Evolutionary conservation across 37 sponge, comb jelly and placozoan species (phyloP).

Genomic region (Trichoplax adhaerens): DNA sequence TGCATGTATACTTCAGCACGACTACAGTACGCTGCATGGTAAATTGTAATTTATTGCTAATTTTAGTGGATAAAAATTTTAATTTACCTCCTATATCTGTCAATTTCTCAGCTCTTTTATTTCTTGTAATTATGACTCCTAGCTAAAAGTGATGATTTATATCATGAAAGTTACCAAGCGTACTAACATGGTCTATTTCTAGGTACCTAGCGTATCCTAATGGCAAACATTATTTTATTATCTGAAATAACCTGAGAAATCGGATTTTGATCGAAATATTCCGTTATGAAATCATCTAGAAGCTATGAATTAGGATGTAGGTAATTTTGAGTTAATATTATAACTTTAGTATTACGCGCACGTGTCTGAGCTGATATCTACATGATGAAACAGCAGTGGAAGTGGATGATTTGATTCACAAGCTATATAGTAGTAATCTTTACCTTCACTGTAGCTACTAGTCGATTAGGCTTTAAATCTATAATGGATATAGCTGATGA

Average conservation of each 20-base stretch:
- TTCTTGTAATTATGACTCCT: slow-evolving; percentile 55
- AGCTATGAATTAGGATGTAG: slow-evolving; percentile 21
- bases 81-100: slow-evolving; percentile 50
- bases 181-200: background rate
- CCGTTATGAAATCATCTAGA: slow-evolving; percentile 50
- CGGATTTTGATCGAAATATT: slow-evolving; percentile 87
- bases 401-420: too few relatives aligned
- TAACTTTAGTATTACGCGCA: background rate
- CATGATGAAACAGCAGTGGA: too few relatives aligned
- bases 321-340: background rate
- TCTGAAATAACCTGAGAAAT: slow-evolving; percentile 59
- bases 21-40: too few relatives aligned
- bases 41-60: background rate
- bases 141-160: slow-evolving; percentile 13
- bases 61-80: slow-evolving; percentile 6
- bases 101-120: slow-evolving; percentile 60
- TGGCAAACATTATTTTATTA: background rate
- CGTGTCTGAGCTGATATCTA: too few relatives aligned
- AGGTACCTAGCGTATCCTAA: background rate
- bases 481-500: slow-evolving; percentile 58
- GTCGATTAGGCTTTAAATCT: slow-evolving; percentile 70
- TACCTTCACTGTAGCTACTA: slow-evolving; percentile 46
- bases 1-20: too few relatives aligned
- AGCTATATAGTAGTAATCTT: too few relatives aligned
- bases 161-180: background rate